phyloP scores from a whole-genome alignment of 2,797 vertebrate genomes.

The Bovichtus variegatus region DNA sequence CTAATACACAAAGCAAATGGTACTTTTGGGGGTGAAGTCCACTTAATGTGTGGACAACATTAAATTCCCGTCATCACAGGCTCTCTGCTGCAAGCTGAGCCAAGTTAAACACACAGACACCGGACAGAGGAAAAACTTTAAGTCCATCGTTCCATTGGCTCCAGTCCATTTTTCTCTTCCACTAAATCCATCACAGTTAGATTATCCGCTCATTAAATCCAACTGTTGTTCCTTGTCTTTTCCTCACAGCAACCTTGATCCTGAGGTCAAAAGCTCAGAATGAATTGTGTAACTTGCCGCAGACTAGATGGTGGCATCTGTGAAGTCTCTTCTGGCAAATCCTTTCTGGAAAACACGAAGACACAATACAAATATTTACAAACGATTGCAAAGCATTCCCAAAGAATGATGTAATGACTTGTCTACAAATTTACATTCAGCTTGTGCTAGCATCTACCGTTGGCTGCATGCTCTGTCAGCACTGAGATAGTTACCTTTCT shows the following conservation, averaged over 20 bases:
- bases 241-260: neutral
- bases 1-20: neutral
- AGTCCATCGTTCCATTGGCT: neutral
- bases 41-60: neutral
- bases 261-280: neutral
- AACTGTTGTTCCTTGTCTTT: neutral
- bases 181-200: neutral
- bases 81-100: constrained; percentile 9
- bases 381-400: neutral
- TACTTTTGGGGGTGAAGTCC: constrained; percentile 30
- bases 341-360: constrained; percentile 83
- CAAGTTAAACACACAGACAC: constrained; percentile 29
- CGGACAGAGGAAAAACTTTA: neutral
- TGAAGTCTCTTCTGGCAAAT: constrained; percentile 81
- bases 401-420: neutral
- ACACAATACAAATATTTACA: neutral
- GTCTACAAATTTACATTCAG: neutral
- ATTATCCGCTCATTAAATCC: neutral
- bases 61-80: neutral
- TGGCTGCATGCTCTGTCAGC: neutral
- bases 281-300: neutral
- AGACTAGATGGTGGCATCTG: constrained; percentile 69
- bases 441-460: no score
- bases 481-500: neutral
- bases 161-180: neutral